phyloP scores from a whole-genome alignment of 2,797 vertebrate genomes.

The Schizothorax lantsangensis region DNA sequence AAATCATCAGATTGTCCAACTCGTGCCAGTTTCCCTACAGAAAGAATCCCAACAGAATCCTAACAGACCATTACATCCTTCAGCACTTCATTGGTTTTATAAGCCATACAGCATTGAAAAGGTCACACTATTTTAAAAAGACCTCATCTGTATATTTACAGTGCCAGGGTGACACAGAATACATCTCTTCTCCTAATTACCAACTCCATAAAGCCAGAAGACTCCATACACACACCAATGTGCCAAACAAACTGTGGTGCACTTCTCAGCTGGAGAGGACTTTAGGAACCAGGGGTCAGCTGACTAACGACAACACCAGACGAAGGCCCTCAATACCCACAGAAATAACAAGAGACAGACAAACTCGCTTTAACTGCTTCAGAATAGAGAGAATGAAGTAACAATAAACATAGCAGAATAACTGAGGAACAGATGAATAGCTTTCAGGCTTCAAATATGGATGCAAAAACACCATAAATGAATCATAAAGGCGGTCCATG shows the following conservation, averaged over 20 bases:
- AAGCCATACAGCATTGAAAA: conserved; percentile 27
- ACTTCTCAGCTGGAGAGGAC: conserved; percentile 30
- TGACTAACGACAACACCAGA: conserved; percentile 57
- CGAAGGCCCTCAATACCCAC: conserved; percentile 22
- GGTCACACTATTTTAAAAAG: conserved; percentile 46
- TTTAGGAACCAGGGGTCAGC: conserved; percentile 42
- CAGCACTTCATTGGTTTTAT: conserved; percentile 39
- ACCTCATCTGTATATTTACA: conserved; percentile 41
- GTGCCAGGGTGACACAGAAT: conserved; percentile 52
- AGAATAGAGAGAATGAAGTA: conserved; percentile 22
- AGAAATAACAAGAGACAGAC: conserved; percentile 35
- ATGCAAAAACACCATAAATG: conserved; percentile 3
- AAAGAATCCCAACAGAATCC: conserved; percentile 20
- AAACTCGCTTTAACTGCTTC: neutral
- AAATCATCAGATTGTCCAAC: conserved; percentile 24
- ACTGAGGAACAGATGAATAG: neutral
- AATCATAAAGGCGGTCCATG: neutral
- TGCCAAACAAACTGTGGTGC: conserved; percentile 17
- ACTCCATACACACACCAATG: conserved; percentile 22
- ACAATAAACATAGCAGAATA: neutral
- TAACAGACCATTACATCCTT: conserved; percentile 45
- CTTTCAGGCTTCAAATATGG: neutral
- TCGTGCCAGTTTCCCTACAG: conserved; percentile 36
- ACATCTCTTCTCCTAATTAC: conserved; percentile 50
- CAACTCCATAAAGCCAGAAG: conserved; percentile 20